phyloP scores from a whole-genome alignment of 2,113 vertebrate species.

The Onychostruthus taczanowskii region DNA sequence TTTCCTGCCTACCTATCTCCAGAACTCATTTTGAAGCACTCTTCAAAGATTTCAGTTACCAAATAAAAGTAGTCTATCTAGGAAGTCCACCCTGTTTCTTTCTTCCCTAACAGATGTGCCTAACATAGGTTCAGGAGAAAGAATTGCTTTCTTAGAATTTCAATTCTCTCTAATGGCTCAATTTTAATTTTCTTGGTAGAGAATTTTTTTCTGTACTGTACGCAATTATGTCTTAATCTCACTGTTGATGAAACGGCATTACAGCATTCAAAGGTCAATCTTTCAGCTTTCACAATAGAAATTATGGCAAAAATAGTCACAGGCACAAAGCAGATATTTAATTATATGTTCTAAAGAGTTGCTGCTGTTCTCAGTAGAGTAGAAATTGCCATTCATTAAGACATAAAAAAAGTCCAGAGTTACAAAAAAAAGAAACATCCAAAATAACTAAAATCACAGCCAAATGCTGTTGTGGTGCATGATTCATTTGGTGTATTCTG shows the following conservation, averaged over 20 bases:
- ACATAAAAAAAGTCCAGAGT: not conserved
- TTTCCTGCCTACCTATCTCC: not conserved
- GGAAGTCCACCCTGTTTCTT: not conserved
- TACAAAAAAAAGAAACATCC: not conserved
- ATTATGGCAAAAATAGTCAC: not conserved
- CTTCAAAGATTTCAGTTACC: not conserved
- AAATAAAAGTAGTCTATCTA: not conserved
- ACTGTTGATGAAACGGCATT: not conserved
- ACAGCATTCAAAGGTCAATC: not conserved
- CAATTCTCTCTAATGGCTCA: not conserved
- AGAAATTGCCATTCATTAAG: not conserved
- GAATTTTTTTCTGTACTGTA: not conserved
- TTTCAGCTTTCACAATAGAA: constrained; percentile 7
- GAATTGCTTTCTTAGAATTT: not conserved
- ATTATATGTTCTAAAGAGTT: not conserved
- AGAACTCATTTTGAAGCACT: not conserved
- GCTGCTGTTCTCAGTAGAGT: not conserved
- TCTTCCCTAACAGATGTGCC: not conserved
- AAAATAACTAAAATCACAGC: not conserved
- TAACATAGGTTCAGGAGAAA: not conserved
- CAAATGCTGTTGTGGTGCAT: too few species aligned
- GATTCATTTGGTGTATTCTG: too few species aligned
- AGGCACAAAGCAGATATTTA: not conserved
- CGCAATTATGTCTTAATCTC: not conserved
- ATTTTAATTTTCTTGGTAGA: not conserved